phyloP scores from a whole-genome alignment of 1,140 invertebrate species.

The Drosophila simulans region DNA sequence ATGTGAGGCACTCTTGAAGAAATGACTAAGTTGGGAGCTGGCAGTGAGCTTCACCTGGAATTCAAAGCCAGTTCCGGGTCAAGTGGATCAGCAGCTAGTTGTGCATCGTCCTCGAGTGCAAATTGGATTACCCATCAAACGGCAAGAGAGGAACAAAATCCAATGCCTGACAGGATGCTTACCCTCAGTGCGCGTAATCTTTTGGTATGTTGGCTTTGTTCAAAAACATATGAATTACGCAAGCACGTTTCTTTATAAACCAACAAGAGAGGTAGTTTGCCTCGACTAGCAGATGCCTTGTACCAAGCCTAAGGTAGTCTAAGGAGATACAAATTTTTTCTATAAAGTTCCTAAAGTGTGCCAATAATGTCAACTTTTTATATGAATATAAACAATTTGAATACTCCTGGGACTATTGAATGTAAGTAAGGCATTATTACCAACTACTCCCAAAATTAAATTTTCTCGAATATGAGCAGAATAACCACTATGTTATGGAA shows the following conservation, averaged over 20 bases:
- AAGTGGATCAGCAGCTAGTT: constrained; percentile 47
- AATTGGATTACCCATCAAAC: constrained; percentile 51
- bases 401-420: no score
- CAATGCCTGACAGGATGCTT: constrained; percentile 53
- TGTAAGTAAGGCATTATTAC: no score
- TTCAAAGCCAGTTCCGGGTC: constrained; percentile 28
- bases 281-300: no score
- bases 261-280: no score
- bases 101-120: constrained; percentile 46
- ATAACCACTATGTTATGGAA: constrained; percentile 2
- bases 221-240: no score
- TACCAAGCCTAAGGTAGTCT: no score
- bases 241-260: not conserved
- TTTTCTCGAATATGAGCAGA: no score
- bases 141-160: constrained; percentile 11
- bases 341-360: no score
- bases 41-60: constrained; percentile 16
- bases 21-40: constrained; percentile 20
- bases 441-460: no score
- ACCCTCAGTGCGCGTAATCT: constrained; percentile 58
- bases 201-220: constrained; percentile 58
- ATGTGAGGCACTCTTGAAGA: constrained; percentile 8
- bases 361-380: no score
- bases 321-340: no score
- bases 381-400: no score